Evolutionary conservation across 1,140 invertebrate species (phyloP).

Genomic region (Drosophila simulans): DNA sequence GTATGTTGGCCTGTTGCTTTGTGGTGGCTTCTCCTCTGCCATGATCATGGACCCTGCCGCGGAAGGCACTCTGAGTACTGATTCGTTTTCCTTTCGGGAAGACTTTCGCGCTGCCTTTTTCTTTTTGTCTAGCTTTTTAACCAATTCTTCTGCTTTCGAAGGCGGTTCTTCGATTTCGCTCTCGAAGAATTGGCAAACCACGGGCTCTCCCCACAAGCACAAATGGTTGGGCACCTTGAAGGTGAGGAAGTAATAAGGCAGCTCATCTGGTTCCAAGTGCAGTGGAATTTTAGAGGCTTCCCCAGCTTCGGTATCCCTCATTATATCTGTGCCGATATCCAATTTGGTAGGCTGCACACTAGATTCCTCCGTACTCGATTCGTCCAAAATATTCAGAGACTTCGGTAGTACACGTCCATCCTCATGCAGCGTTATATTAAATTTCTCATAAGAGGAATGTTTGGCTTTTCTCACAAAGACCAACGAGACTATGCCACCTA

Average conservation of each 20-base stretch:
- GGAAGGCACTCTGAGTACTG: background rate
- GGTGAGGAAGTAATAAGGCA: slow-evolving; percentile 55
- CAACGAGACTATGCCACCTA: slow-evolving; percentile 67
- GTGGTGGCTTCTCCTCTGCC: background rate
- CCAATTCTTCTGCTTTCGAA: background rate
- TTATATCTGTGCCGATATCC: background rate
- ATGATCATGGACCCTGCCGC: too few relatives aligned
- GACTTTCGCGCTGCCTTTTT: background rate
- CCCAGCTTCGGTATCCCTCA: background rate
- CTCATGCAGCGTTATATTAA: slow-evolving; percentile 65
- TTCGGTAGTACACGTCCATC: slow-evolving; percentile 43
- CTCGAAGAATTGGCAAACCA: slow-evolving; percentile 64
- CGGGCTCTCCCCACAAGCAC: slow-evolving; percentile 60
- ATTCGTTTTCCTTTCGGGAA: background rate
- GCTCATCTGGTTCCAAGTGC: slow-evolving; percentile 20
- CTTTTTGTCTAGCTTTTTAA: background rate
- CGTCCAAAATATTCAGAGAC: slow-evolving; percentile 1
- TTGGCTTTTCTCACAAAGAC: slow-evolving; percentile 56
- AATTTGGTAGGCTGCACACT: background rate
- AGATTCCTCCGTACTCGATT: background rate
- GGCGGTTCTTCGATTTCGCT: slow-evolving; percentile 21
- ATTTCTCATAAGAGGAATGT: slow-evolving; percentile 47
- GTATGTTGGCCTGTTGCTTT: background rate
- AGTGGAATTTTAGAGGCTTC: background rate
- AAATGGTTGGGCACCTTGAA: slow-evolving; percentile 58